Conservation (phyloP, 53 echinoderm and acorn worm species). For the Temnopleurus reevesii region DNA sequence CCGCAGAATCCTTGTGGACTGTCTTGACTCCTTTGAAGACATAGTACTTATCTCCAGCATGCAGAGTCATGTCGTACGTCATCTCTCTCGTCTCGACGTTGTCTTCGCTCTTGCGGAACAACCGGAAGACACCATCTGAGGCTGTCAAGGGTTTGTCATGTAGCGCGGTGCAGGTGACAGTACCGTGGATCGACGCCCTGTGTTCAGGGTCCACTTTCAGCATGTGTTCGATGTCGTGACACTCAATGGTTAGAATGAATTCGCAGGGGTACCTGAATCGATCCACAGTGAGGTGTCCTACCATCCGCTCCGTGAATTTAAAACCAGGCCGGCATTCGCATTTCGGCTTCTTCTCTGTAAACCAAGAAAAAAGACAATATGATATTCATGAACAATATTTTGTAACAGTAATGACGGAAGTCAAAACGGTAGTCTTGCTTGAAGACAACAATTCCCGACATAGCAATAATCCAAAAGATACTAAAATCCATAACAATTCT, state of each 20-base stretch:
- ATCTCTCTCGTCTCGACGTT: slow-evolving; percentile 64
- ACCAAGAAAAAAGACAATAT: not conserved
- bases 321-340: slow-evolving; percentile 54
- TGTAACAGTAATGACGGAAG: no score
- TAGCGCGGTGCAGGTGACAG: slow-evolving; percentile 61
- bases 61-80: slow-evolving; percentile 66
- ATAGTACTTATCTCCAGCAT: slow-evolving; percentile 45
- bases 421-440: no score
- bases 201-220: slow-evolving; percentile 64
- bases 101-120: slow-evolving; percentile 62
- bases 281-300: slow-evolving; percentile 55
- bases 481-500: no score
- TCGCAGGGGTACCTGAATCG: slow-evolving; percentile 35
- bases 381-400: not conserved
- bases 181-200: slow-evolving; percentile 66
- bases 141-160: slow-evolving; percentile 63
- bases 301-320: slow-evolving; percentile 73
- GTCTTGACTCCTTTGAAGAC: slow-evolving; percentile 65
- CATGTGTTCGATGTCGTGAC: slow-evolving; percentile 59
- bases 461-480: no score
- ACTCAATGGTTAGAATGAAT: slow-evolving; percentile 70
- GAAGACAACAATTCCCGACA: no score
- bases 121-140: slow-evolving; percentile 61
- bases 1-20: slow-evolving; percentile 72
- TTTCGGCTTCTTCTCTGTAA: slow-evolving; percentile 34